Evolutionary conservation across 2,797 vertebrate species (phyloP).

Genomic region (Rhabdomys pumilio): DNA sequence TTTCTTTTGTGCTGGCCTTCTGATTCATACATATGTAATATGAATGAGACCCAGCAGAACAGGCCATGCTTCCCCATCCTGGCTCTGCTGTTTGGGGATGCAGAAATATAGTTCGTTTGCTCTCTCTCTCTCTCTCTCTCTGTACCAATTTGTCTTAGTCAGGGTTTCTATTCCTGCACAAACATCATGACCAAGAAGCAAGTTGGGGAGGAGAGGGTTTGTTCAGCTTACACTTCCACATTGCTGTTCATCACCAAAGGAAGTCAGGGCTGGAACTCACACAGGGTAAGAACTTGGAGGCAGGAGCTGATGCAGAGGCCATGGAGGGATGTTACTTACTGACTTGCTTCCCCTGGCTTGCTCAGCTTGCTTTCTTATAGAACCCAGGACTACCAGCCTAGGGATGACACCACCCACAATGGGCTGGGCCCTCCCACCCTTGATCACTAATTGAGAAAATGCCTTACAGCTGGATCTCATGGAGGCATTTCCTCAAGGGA

Average conservation of each 20-base stretch:
- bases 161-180: background rate
- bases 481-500: background rate
- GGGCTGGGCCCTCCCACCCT: background rate
- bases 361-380: too few relatives aligned
- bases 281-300: too few relatives aligned
- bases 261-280: too few relatives aligned
- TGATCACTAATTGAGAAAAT: background rate
- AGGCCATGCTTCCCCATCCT: too few relatives aligned
- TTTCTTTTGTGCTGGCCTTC: background rate
- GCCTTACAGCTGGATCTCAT: background rate
- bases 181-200: background rate
- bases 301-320: too few relatives aligned
- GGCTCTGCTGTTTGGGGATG: background rate
- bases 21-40: background rate
- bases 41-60: fast-evolving
- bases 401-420: too few relatives aligned
- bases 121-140: too few relatives aligned
- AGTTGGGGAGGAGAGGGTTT: background rate
- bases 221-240: background rate
- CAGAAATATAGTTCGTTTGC: background rate
- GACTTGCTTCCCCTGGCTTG: too few relatives aligned
- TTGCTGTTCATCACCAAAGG: too few relatives aligned
- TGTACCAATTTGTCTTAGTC: background rate
- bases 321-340: too few relatives aligned
- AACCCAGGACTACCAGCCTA: too few relatives aligned